Evolutionary conservation across 64 coral and sea anemone genomes (phyloP).

Genomic region (Trachythela sp.): DNA sequence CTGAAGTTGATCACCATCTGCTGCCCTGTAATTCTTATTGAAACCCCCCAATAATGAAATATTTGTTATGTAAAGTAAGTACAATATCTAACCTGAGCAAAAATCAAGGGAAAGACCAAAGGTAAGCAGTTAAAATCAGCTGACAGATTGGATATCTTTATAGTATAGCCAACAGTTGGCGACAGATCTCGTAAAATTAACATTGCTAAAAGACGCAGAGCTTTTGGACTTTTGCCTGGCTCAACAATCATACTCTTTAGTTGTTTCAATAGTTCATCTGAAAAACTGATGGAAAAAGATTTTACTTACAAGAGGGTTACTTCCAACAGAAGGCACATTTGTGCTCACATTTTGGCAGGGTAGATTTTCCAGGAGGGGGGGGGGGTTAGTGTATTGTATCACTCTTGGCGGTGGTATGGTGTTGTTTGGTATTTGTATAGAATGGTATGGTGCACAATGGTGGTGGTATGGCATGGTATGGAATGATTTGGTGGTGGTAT

Average conservation of each 20-base stretch:
- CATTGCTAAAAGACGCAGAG: neutral
- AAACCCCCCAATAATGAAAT: no score
- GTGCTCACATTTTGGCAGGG: no score
- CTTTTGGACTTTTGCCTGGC: neutral
- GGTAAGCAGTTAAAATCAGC: conserved; percentile 8
- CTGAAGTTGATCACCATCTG: no score
- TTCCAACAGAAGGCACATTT: neutral
- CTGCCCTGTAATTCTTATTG: no score
- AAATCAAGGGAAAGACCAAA: neutral
- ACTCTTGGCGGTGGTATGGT: no score
- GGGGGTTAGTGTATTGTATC: no score
- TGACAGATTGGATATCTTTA: neutral
- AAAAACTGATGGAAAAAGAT: neutral
- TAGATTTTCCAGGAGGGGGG: neutral
- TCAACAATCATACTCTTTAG: conserved; percentile 8
- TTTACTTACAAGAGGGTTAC: neutral
- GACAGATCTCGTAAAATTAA: neutral
- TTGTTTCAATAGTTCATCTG: conserved; percentile 17
- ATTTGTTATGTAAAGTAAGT: no score
- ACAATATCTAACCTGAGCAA: conserved; percentile 1
- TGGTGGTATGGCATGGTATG: neutral
- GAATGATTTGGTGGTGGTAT: no score
- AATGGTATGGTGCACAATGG: neutral
- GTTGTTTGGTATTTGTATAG: neutral
- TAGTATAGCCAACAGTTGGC: neutral